Evolutionary conservation across 2,888 invertebrate genomes (phyloP).

Genomic region (Julus scandinavius): DNA sequence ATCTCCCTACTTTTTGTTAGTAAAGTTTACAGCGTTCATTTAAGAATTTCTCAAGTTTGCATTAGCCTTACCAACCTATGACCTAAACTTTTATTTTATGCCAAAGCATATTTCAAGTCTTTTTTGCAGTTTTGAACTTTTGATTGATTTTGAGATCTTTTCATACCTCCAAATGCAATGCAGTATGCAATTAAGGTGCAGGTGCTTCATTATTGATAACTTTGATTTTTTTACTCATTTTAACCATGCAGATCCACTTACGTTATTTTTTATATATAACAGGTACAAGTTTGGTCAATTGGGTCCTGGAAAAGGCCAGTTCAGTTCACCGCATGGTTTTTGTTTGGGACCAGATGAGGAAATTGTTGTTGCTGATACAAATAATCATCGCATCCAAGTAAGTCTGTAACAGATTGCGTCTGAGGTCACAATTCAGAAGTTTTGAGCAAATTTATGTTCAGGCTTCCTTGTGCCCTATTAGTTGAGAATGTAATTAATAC

Average conservation of each 20-base stretch:
- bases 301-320: constrained; percentile 92
- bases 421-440: not conserved
- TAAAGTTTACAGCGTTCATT: no score
- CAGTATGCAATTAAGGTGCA: no score
- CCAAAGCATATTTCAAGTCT: no score
- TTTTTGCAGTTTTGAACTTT: no score
- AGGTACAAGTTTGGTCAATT: constrained; percentile 93
- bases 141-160: not conserved
- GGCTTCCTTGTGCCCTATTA: not conserved
- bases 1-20: no score
- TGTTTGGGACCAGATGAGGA: constrained; percentile 95
- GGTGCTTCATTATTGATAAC: not conserved
- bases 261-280: constrained; percentile 63
- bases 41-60: no score
- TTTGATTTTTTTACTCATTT: not conserved
- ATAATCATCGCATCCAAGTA: constrained; percentile 94
- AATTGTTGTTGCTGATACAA: constrained; percentile 95
- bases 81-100: no score
- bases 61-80: no score
- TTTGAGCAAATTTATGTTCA: constrained; percentile 57
- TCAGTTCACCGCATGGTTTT: constrained; percentile 97
- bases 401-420: no score
- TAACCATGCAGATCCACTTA: no score
- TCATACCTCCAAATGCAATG: no score
- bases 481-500: not conserved